Base-by-base conservation (phyloP, 30 jellyfish, hydroid and myxozoan genomes). In the Hydractinia echinata region DNA sequence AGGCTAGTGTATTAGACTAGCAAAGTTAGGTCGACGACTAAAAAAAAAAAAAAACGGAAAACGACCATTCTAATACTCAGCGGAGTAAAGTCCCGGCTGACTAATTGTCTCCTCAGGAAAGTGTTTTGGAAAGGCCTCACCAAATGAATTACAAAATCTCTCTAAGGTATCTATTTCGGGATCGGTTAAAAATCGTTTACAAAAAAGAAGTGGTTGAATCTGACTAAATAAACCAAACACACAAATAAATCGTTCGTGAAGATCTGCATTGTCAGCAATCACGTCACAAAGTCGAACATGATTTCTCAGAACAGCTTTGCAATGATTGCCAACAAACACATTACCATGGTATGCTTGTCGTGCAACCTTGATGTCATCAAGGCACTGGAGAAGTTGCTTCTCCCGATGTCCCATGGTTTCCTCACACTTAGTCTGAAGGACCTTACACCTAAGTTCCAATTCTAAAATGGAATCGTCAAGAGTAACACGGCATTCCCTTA, bases 271-370 rank as follows among this genome's bases (percentile, higher is more conserved):
- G 16, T 81, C 89, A n/a, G 49, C 79, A 14, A 30, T 30, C 44
- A 81, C 89, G 51, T 55, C 69, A 50, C 89, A 81, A 18, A 81
- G 79, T 10, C 14, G 5, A 13, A 49, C 66, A 54, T 70, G 56
- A 49, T 82, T 19, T 82, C 52, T 52, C 14, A 82, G 79, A 55
- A 82, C 87, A 20, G 68, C 30, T 72, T 83, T 83, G 68, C 87
- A 83, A 55, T 82, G 89, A 56, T 82, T 82, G n/a, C 89, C 89
- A 39, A 82, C 87, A 69, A 82, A 82, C 4, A 83, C 90, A 44
- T 83, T 83, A 13, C 90, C 87, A 55, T 83, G 90, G 73, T 72
- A 83, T 19, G 90, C 90, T 55, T 82, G 87, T 60, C 90, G 71
- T 53, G 4, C 55, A 16, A 82, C 90, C 78, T 52, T 30, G 44